phyloP scores from a whole-genome alignment of 2,797 vertebrate genomes.

The Paratrypauchen microcephalus region DNA sequence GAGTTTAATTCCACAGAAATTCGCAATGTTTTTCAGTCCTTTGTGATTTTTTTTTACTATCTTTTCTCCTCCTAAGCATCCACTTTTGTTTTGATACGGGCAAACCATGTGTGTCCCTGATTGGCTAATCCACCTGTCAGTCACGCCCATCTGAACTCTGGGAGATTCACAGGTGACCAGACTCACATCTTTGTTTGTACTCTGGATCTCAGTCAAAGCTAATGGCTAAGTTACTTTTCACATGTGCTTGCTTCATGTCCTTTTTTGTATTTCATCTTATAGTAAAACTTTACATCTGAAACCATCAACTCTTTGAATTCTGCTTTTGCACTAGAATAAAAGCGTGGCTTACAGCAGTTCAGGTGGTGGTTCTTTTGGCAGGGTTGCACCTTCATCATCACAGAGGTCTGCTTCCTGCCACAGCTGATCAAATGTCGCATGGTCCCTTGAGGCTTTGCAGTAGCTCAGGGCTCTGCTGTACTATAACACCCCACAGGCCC shows the following conservation, averaged over 20 bases:
- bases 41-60: too few relatives aligned
- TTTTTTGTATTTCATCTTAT: background rate
- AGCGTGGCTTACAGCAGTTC: background rate
- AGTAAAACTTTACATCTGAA: background rate
- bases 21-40: too few relatives aligned
- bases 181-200: too few relatives aligned
- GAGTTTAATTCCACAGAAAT: too few relatives aligned
- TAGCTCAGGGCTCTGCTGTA: slow-evolving; percentile 7
- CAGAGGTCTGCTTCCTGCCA: slow-evolving; percentile 25
- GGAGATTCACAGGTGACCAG: too few relatives aligned
- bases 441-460: slow-evolving; percentile 1
- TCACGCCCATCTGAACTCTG: too few relatives aligned
- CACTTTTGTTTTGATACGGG: too few relatives aligned
- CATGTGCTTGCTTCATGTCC: background rate
- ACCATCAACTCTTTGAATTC: background rate
- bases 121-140: too few relatives aligned
- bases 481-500: slow-evolving; percentile 10
- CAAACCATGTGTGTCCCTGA: too few relatives aligned
- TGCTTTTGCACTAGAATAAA: slow-evolving; percentile 3
- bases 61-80: too few relatives aligned
- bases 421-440: slow-evolving; percentile 24
- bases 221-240: too few relatives aligned
- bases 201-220: too few relatives aligned
- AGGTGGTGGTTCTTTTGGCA: background rate
- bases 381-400: slow-evolving; percentile 16